Percentiles rank a stretch among this genome's conserved stretches.
Evolutionary conservation across 2,113 vertebrate genomes (phyloP).

Genomic region (Scophthalmus maximus): DNA sequence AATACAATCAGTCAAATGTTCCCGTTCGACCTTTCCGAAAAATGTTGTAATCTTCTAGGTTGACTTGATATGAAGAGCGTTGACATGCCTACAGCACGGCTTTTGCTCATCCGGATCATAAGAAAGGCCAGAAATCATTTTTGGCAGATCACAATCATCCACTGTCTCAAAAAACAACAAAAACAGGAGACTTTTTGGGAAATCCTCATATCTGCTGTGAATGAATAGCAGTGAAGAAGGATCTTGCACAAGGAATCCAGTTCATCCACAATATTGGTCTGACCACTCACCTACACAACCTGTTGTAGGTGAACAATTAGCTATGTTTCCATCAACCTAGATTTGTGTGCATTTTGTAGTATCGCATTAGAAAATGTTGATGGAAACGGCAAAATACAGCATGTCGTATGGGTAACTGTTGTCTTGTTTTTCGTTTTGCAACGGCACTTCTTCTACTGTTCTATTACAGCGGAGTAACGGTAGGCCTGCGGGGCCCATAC

Average conservation of each 20-base stretch:
- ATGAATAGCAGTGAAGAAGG: constrained; percentile 6
- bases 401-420: too few species aligned
- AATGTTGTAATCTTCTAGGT: neutral
- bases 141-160: constrained; percentile 2
- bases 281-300: neutral
- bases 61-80: neutral
- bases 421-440: too few species aligned
- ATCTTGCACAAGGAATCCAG: constrained; percentile 3
- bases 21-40: neutral
- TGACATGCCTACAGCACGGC: neutral
- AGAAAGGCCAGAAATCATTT: constrained; percentile 5
- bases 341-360: too few species aligned
- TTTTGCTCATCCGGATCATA: neutral
- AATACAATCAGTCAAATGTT: neutral
- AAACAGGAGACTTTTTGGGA: neutral
- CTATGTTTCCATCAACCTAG: too few species aligned
- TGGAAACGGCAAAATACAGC: too few species aligned
- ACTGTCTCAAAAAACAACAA: neutral
- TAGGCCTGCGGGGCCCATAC: too few species aligned
- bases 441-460: too few species aligned
- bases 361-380: too few species aligned
- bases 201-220: constrained; percentile 16
- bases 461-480: too few species aligned
- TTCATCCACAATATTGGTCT: neutral
- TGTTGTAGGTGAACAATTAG: too few species aligned